Evolutionary conservation across 2,797 vertebrate genomes (phyloP).

Genomic region (Iguana delicatissima): DNA sequence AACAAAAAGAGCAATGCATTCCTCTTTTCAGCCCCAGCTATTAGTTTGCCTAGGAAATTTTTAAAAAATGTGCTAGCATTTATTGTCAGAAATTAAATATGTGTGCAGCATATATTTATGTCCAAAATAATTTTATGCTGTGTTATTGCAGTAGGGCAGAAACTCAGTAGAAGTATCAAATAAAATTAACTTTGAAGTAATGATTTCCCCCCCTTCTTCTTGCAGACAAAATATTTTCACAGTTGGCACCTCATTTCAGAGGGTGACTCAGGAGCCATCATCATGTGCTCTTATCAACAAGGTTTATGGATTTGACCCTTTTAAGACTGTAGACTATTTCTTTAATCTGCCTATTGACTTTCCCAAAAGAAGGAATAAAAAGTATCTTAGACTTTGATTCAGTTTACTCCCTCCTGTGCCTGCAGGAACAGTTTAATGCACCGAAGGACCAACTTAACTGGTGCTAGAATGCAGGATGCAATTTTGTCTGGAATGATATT

Average conservation of each 20-base stretch:
- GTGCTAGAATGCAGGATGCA: background rate
- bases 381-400: background rate
- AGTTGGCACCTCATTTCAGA: constrained; percentile 5
- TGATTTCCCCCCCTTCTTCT: background rate
- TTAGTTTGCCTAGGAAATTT: background rate
- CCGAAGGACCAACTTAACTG: background rate
- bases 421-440: background rate
- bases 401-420: constrained; percentile 14
- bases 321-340: background rate
- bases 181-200: constrained; percentile 8
- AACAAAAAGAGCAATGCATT: background rate
- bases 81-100: background rate
- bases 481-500: background rate
- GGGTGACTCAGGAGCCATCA: background rate
- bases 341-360: constrained; percentile 13
- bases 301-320: constrained; percentile 8
- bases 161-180: background rate
- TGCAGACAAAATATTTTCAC: constrained; percentile 9
- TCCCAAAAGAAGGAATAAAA: constrained; percentile 11
- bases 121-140: background rate
- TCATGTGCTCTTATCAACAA: background rate
- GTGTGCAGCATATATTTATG: background rate
- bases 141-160: constrained; percentile 4
- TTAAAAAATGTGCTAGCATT: background rate
- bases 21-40: background rate